A percentile compares a stretch with the other conserved stretches of the same genome.
Conservation (phyloP, 1,140 invertebrate genomes). For the Trichomalopsis sarcophagae region DNA sequence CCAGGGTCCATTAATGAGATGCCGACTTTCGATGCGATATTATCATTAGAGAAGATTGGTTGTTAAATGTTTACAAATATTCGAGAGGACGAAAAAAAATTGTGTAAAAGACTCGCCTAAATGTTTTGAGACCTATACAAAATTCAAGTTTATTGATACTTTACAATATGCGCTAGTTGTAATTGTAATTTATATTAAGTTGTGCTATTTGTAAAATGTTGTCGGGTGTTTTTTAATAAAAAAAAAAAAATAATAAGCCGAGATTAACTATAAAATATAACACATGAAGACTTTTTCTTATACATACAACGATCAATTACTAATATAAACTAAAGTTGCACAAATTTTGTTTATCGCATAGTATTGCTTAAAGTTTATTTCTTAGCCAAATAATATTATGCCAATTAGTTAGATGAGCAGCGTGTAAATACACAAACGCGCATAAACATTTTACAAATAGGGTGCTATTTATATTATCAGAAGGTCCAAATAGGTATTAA, state of each 20-base stretch:
- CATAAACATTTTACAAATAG: conserved; percentile 57
- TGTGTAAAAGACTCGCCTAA: conserved; percentile 40
- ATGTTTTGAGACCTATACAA: conserved; percentile 45
- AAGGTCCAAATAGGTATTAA: conserved; percentile 54
- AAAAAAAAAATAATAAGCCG: conserved; percentile 21
- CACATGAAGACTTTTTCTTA: conserved; percentile 33
- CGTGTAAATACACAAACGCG: conserved; percentile 42
- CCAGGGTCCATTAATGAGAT: conserved; percentile 45
- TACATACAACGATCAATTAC: conserved; percentile 45
- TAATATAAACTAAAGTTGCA: conserved; percentile 33
- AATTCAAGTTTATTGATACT: conserved; percentile 52
- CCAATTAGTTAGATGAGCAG: conserved; percentile 41
- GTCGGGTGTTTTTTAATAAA: conserved; percentile 48
- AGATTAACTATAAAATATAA: conserved; percentile 45
- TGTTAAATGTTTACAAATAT: conserved; percentile 49
- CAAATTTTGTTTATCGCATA: conserved; percentile 49
- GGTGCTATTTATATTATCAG: conserved; percentile 55
- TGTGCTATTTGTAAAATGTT: conserved; percentile 57
- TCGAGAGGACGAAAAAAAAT: conserved; percentile 37
- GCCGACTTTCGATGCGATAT: conserved; percentile 43
- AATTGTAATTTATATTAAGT: conserved; percentile 52
- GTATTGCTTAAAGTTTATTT: conserved; percentile 32
- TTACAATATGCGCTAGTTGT: conserved; percentile 53
- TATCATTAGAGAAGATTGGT: conserved; percentile 44
- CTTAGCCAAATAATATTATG: conserved; percentile 32